Evolutionary conservation across 1,140 invertebrate species (phyloP).

Genomic region (Procambarus clarkii): DNA sequence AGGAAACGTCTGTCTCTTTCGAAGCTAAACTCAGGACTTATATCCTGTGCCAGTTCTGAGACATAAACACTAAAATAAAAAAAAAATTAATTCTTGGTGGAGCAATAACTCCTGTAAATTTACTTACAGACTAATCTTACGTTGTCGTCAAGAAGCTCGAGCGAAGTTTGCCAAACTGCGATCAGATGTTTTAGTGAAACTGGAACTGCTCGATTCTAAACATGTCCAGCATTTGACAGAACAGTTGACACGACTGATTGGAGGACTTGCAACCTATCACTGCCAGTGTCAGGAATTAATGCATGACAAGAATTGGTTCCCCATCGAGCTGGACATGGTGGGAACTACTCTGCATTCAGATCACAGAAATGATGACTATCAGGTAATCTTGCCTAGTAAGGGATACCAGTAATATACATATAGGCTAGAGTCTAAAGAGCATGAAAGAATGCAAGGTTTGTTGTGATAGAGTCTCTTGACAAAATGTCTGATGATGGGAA

Average conservation of each 20-base stretch:
- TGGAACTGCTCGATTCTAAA: conserved; percentile 97
- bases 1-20: no score
- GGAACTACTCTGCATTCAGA: conserved; percentile 85
- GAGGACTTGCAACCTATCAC: conserved; percentile 87
- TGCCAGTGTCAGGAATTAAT: conserved; percentile 80
- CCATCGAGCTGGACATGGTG: conserved; percentile 96
- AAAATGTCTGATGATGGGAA: no score
- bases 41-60: no score
- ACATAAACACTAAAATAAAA: no score
- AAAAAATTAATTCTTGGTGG: no score
- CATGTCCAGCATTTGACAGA: conserved; percentile 95
- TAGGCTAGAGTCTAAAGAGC: no score
- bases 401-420: no score
- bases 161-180: conserved; percentile 92
- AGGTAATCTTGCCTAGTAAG: no score
- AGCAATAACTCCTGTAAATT: neutral
- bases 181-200: conserved; percentile 96
- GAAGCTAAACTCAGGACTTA: no score
- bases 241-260: conserved; percentile 85
- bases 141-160: conserved; percentile 96
- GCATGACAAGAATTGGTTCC: conserved; percentile 89
- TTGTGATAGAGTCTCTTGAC: no score
- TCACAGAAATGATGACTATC: neutral
- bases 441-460: no score
- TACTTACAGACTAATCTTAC: conserved; percentile 85